Base-by-base conservation (phyloP, 1,140 invertebrate species). In the Zaprionus lachaisei region DNA sequence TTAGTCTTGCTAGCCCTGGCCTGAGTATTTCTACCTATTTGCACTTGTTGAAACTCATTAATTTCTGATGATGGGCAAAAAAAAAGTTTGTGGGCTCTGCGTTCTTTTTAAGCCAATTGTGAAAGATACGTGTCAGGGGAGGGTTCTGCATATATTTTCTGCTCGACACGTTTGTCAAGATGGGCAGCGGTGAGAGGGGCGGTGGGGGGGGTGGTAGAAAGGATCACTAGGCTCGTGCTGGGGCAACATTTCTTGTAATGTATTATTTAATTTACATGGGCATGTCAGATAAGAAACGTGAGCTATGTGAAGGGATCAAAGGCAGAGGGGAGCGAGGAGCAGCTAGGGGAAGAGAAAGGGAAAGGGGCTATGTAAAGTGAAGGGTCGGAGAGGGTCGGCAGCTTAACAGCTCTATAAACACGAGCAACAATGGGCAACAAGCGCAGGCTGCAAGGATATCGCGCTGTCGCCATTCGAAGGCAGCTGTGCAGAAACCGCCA, bases 11-110 rank as follows among this genome's bases (percentile, higher is more conserved):
- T 55, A 12, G 24, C 22, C 1, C 56, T 11, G 9, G 7, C 22
- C 2, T 5, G 3, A 3, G 2, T 7, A n/a, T 56, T 14, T 4
- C 22, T 24, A 66, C 31, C 24, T 65, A 31, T 26, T 55, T 57
- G 51, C 34, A 67, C 72, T 70, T 75, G 67, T 75, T 75, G 72
- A 62, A 70, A 57, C 51, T 75, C 58, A 75, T 75, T 70, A 75
- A 70, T 70, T 70, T 58, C 51, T 69, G 44, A 47, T 62, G 49
- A 62, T 58, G 34, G 37, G 38, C 38, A 67, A 61, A 37, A 67
- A n/a, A 67, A 67, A 37, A 73, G 67, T 31, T 73, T 73, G 67
- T 28, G 12, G 61, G 28, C 11, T 57, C 22, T 55, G 51, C 22
- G 37, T 44, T 28, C 51, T 37, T 28, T 38, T 41, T 44, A 54